A percentile compares a stretch with the other conserved stretches of the same genome.
These are phyloP conservation scores for Synanthedon formicaeformis DNA, from an alignment of 2,888 invertebrate species.

Conservation along the genomic window DNA sequence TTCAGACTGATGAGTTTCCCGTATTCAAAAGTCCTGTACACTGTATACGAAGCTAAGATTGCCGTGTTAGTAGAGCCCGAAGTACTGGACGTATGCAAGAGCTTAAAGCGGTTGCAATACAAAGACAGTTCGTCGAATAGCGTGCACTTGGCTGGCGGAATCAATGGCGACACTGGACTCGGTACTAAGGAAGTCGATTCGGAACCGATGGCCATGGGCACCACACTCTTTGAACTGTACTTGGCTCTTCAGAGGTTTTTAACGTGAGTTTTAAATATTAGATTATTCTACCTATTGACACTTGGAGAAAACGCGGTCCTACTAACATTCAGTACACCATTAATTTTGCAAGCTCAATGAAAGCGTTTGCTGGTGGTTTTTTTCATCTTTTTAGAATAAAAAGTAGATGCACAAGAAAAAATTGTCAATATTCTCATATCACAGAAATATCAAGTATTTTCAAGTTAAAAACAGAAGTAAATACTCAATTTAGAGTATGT, in stretches of 20 bases:
- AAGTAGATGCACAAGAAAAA: too few relatives aligned
- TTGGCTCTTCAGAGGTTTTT: conserved; percentile 89
- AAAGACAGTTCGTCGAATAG: conserved; percentile 52
- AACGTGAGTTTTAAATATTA: conserved; percentile 59
- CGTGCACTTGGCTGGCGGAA: conserved; percentile 61
- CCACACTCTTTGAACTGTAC: conserved; percentile 92
- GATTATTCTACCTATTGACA: not conserved
- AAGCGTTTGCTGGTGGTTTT: too few relatives aligned
- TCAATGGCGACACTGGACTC: conserved; percentile 61
- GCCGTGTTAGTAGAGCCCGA: conserved; percentile 78
- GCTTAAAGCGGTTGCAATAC: conserved; percentile 75
- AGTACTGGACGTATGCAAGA: conserved; percentile 78
- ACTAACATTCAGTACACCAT: not conserved
- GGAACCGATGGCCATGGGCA: conserved; percentile 83
- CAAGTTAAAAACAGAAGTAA: too few relatives aligned
- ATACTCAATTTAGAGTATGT: too few relatives aligned
- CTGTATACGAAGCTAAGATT: conserved; percentile 78
- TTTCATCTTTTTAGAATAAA: too few relatives aligned
- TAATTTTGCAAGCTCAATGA: too few relatives aligned
- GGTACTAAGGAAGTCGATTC: conserved; percentile 59
- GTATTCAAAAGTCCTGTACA: conserved; percentile 79
- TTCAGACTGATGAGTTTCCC: conserved; percentile 77
- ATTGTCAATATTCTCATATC: too few relatives aligned
- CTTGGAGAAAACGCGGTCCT: not conserved
- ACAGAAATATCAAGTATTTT: too few relatives aligned